Conservation (phyloP, 2,113 vertebrate species). For the Platichthys flesus region DNA sequence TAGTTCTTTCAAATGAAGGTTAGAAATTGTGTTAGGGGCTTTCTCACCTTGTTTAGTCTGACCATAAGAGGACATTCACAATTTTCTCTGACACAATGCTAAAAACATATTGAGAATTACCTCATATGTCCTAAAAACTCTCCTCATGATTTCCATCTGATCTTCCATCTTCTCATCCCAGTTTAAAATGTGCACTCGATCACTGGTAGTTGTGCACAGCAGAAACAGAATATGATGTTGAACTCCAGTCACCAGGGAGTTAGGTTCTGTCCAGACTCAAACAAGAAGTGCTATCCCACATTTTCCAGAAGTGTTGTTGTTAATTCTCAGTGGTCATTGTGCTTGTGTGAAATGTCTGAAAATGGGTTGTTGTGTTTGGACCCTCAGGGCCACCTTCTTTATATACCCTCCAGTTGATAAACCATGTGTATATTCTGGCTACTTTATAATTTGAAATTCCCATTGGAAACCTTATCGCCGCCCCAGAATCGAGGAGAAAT, state of each 20-base stretch:
- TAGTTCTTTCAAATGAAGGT: no score
- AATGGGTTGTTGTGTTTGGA: background rate
- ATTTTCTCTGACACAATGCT: no score
- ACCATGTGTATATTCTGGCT: slow-evolving; percentile 23
- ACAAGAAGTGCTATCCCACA: background rate
- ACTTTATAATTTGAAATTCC: slow-evolving; percentile 9
- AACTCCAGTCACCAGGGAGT: background rate
- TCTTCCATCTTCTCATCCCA: background rate
- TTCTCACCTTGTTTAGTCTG: no score
- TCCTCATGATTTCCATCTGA: background rate
- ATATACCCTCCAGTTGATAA: background rate
- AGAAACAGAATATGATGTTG: background rate
- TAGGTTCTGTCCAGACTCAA: background rate
- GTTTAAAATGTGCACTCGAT: background rate
- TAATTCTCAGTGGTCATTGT: background rate
- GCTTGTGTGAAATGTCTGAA: background rate
- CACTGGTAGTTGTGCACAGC: background rate
- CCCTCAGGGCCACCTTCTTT: background rate
- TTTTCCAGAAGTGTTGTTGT: background rate
- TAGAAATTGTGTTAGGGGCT: no score
- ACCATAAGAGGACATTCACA: no score
- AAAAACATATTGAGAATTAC: background rate
- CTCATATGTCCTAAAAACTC: background rate
- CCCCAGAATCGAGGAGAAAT: slow-evolving; percentile 29
- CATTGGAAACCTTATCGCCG: slow-evolving; percentile 26